Evolutionary conservation across 2,797 vertebrate genomes (phyloP).

Genomic region (Okamejei kenojei): DNA sequence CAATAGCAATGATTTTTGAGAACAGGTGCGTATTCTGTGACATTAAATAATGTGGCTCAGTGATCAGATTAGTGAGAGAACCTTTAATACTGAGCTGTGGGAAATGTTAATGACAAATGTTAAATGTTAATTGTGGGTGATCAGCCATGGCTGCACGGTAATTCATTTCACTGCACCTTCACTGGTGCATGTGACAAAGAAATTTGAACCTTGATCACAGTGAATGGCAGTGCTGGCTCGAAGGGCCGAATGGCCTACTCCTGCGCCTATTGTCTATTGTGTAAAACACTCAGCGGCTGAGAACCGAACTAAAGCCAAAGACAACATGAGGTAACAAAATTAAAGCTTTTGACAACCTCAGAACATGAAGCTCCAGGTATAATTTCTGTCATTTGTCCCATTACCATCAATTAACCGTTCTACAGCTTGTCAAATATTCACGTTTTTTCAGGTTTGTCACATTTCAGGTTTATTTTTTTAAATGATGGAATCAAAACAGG

Average conservation of each 20-base stretch:
- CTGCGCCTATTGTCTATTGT: too few species aligned
- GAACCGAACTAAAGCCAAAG: neutral
- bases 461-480: neutral
- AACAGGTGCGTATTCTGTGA: neutral
- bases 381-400: too few species aligned
- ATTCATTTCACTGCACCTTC: too few species aligned
- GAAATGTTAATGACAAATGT: neutral
- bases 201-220: too few species aligned
- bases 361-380: too few species aligned
- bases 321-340: neutral
- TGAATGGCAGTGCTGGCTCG: too few species aligned
- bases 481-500: neutral
- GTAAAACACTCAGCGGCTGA: neutral
- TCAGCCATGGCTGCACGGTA: too few species aligned
- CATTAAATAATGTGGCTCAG: neutral
- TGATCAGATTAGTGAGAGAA: neutral
- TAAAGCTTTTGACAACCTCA: neutral
- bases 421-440: neutral
- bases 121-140: too few species aligned
- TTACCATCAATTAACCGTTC: neutral
- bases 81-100: neutral
- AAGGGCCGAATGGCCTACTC: too few species aligned
- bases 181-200: too few species aligned
- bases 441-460: neutral
- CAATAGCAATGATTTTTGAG: neutral